A percentile compares a stretch with the other conserved stretches of the same genome.
phyloP scores from a whole-genome alignment of 2,888 invertebrate species.

The Nomada flava region DNA sequence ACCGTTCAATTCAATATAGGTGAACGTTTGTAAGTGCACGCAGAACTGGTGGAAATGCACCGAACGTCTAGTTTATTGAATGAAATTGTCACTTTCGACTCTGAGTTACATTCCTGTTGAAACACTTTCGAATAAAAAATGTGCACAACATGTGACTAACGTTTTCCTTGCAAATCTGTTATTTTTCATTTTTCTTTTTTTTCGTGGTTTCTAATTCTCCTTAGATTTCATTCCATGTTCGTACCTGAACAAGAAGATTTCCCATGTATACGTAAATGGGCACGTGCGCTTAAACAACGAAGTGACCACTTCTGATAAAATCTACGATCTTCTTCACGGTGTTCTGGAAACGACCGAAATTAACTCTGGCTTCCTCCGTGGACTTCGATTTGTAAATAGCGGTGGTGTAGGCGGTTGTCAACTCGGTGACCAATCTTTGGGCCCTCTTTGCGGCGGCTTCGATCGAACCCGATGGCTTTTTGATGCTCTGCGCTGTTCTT shows the following conservation, averaged over 20 bases:
- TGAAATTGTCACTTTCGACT: too few species aligned
- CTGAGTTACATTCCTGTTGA: too few species aligned
- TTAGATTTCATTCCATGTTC: neutral
- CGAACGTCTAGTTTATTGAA: too few species aligned
- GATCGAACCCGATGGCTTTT: constrained; percentile 67
- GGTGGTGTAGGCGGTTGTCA: constrained; percentile 75
- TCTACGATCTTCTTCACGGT: constrained; percentile 75
- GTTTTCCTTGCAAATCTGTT: too few species aligned
- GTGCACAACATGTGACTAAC: too few species aligned
- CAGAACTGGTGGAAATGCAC: too few species aligned
- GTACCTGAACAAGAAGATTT: too few species aligned
- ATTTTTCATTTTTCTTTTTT: neutral
- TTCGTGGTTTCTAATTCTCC: neutral
- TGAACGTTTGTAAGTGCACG: too few species aligned
- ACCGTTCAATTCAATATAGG: too few species aligned
- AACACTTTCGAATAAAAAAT: too few species aligned
- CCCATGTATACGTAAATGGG: too few species aligned
- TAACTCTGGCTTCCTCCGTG: constrained; percentile 66
- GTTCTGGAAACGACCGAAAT: constrained; percentile 70
- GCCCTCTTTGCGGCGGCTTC: constrained; percentile 73
- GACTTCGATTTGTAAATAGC: constrained; percentile 75
- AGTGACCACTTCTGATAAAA: constrained; percentile 71
- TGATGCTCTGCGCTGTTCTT: constrained; percentile 64
- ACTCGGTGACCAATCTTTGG: constrained; percentile 71
- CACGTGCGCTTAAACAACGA: constrained; percentile 22